Conservation (phyloP, 2,113 vertebrate species). For the Cichladusa arquata region DNA sequence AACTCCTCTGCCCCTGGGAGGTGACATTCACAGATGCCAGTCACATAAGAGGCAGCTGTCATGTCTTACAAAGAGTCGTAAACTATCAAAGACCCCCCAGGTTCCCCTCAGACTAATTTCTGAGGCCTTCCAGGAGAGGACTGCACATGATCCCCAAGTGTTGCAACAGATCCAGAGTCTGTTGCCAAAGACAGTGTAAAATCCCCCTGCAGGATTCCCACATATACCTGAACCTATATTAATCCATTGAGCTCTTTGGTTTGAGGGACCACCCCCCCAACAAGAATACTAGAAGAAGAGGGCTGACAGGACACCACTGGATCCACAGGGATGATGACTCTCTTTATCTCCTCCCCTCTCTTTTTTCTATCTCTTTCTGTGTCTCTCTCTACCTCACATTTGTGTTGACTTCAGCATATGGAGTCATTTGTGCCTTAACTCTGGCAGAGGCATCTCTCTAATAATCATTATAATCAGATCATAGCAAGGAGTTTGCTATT, state of each 20-base stretch:
- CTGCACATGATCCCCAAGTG: fast-evolving
- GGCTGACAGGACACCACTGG: fast-evolving
- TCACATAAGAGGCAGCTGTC: not conserved
- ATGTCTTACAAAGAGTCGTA: not conserved
- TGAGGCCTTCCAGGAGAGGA: not conserved
- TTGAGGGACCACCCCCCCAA: not conserved
- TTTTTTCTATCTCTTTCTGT: not conserved
- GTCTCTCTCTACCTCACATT: not conserved
- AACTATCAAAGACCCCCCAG: not conserved
- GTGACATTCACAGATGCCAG: not conserved
- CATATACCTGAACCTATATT: not conserved
- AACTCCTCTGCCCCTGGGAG: not conserved
- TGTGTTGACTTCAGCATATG: fast-evolving
- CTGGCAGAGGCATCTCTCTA: not conserved
- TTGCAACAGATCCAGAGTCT: not conserved
- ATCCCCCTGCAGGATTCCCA: fast-evolving
- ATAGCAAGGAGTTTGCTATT: not conserved
- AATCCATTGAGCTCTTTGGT: not conserved
- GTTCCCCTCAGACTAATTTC: not conserved
- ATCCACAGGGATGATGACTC: not conserved
- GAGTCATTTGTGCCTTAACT: not conserved
- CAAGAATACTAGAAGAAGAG: not conserved
- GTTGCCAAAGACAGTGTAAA: not conserved
- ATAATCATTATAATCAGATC: not conserved
- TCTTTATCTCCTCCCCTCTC: not conserved